Conservation (phyloP, 2,113 vertebrate species). For the Prunella himalayana region DNA sequence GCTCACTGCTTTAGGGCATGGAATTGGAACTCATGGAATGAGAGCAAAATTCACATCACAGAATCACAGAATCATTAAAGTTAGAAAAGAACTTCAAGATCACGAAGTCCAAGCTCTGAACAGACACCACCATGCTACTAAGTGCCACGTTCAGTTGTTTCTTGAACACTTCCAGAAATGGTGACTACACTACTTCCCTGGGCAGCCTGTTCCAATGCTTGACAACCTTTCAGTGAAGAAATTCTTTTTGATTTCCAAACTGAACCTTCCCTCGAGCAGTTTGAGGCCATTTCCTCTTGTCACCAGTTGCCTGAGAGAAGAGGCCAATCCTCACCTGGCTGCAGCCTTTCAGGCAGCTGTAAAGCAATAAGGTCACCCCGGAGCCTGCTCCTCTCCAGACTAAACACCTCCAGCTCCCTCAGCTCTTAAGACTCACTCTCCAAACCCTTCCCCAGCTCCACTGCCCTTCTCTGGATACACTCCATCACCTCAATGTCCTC, state of each 20-base stretch:
- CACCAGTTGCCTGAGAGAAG: neutral
- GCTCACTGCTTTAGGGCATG: neutral
- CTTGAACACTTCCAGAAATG: neutral
- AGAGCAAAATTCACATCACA: neutral
- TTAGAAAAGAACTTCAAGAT: neutral
- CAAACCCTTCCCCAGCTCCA: neutral
- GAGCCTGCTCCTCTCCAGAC: neutral
- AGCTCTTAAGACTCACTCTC: neutral
- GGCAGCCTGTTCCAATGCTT: neutral
- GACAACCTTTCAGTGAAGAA: neutral
- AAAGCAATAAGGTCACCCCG: accelerated
- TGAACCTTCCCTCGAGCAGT: neutral
- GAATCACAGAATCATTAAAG: neutral
- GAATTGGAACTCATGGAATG: neutral
- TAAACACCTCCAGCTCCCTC: neutral
- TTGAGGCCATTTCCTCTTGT: neutral
- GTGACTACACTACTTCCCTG: neutral
- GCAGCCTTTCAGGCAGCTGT: neutral
- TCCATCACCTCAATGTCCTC: neutral
- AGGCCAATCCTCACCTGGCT: neutral
- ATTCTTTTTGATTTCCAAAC: neutral
- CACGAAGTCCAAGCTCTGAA: neutral
- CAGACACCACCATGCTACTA: neutral
- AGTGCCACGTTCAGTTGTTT: neutral
- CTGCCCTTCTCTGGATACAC: accelerated